phyloP scores from a whole-genome alignment of 2,888 invertebrate species.

The Coleophora flavipennella region DNA sequence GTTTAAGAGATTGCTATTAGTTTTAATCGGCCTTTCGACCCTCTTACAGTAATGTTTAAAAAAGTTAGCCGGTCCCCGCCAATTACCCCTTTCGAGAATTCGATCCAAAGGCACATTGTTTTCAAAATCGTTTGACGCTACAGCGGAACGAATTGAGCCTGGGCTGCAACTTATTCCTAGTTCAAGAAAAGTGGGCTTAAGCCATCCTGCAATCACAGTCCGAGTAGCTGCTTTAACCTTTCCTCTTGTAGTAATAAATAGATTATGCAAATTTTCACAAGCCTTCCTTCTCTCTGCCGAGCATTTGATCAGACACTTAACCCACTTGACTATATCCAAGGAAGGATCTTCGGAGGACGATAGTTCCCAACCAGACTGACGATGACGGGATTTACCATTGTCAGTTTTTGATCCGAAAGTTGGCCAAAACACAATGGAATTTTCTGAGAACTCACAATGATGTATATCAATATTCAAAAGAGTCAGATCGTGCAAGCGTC shows the following conservation, averaged over 20 bases:
- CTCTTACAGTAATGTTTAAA: slow-evolving; percentile 2
- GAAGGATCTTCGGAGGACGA: not conserved
- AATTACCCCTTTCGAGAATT: not conserved
- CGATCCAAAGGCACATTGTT: not conserved
- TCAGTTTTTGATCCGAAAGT: slow-evolving; percentile 7
- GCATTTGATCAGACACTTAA: slow-evolving; percentile 1
- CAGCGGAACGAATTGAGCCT: slow-evolving; percentile 3
- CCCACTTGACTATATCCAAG: slow-evolving; percentile 1
- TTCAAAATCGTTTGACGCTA: slow-evolving; percentile 3
- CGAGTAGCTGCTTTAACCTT: slow-evolving; percentile 4
- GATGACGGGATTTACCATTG: not conserved
- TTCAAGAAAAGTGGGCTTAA: not conserved
- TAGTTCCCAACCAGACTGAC: slow-evolving; percentile 6
- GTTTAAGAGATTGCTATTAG: not conserved
- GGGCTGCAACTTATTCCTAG: not conserved
- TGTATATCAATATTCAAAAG: slow-evolving; percentile 4
- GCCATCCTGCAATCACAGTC: slow-evolving; percentile 1
- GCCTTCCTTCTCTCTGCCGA: slow-evolving; percentile 4
- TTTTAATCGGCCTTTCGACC: not conserved
- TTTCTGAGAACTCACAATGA: not conserved
- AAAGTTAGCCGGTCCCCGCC: not conserved
- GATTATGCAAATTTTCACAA: not conserved
- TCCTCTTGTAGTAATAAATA: slow-evolving; percentile 7
- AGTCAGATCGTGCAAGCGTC: slow-evolving; percentile 9
- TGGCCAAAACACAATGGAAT: slow-evolving; percentile 5